These are phyloP conservation scores for Platyscapa corneri DNA, from an alignment of 1,140 invertebrate species.

Conservation along the genomic window DNA sequence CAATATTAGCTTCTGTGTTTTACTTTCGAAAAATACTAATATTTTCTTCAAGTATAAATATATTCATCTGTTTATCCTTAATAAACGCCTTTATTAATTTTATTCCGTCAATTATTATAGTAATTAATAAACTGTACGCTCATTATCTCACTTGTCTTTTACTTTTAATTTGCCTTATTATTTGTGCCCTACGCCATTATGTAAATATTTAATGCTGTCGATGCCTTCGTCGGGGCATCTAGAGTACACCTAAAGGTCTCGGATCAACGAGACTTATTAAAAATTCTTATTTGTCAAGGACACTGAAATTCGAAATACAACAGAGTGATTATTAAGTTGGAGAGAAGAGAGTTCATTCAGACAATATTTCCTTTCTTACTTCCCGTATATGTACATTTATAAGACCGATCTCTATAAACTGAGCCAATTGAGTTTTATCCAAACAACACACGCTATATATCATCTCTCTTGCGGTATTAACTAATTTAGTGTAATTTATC, in stretches of 20 bases:
- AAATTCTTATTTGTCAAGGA: constrained; percentile 45
- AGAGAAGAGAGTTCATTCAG: constrained; percentile 45
- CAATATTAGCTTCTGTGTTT: constrained; percentile 57
- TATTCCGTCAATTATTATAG: constrained; percentile 48
- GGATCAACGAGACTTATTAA: constrained; percentile 50
- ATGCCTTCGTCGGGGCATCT: not conserved
- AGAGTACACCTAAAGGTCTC: constrained; percentile 39
- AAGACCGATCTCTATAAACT: not conserved
- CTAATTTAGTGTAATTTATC: constrained; percentile 40
- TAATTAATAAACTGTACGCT: constrained; percentile 50
- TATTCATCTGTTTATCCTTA: constrained; percentile 53
- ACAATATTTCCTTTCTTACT: constrained; percentile 26
- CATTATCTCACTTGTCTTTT: constrained; percentile 44
- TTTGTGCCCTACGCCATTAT: constrained; percentile 43
- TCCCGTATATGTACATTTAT: constrained; percentile 35
- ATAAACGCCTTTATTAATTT: constrained; percentile 48
- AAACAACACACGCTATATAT: constrained; percentile 11
- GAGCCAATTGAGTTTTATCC: constrained; percentile 38
- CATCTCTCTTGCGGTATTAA: constrained; percentile 13
- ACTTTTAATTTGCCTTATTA: constrained; percentile 50
- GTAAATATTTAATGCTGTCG: constrained; percentile 32
- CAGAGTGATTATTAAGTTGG: constrained; percentile 30
- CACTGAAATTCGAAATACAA: constrained; percentile 46
- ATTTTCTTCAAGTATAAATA: constrained; percentile 63
- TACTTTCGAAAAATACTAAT: constrained; percentile 71